A percentile compares a stretch with the other conserved stretches of the same genome.
These are phyloP conservation scores for Cryptotis parvus DNA, from an alignment of 2,113 vertebrate genomes.

Conservation along the genomic window DNA sequence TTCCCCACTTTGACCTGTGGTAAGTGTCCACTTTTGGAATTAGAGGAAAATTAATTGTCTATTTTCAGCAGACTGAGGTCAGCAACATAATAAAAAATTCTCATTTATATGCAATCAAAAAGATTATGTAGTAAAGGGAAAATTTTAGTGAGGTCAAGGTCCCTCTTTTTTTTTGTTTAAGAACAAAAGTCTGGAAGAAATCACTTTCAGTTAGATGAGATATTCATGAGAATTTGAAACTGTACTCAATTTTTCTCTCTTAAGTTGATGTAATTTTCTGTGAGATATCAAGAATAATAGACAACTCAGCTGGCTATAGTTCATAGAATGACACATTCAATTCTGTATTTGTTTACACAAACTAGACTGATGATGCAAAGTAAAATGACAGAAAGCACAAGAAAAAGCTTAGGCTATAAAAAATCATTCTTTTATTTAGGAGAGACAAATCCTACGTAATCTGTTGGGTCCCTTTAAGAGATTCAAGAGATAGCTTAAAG, in stretches of 20 bases:
- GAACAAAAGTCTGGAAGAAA: slow-evolving; percentile 23
- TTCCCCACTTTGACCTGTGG: slow-evolving; percentile 78
- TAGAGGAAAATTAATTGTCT: slow-evolving; percentile 84
- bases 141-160: slow-evolving; percentile 25
- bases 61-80: slow-evolving; percentile 64
- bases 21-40: slow-evolving; percentile 75
- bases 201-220: slow-evolving; percentile 13
- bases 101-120: slow-evolving; percentile 55
- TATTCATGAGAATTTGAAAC: neutral
- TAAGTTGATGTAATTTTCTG: slow-evolving; percentile 4
- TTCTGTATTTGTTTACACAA: slow-evolving; percentile 14
- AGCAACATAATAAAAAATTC: slow-evolving; percentile 69
- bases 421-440: neutral
- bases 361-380: neutral
- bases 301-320: neutral
- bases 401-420: neutral
- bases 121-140: slow-evolving; percentile 50
- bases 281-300: neutral
- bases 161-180: slow-evolving; percentile 13
- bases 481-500: no score
- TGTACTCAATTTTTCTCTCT: neutral
- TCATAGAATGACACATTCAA: neutral
- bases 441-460: neutral
- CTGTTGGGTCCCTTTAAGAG: no score
- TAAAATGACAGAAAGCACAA: neutral